phyloP scores from a whole-genome alignment of 2,113 vertebrate genomes.

The Proteles cristata region DNA sequence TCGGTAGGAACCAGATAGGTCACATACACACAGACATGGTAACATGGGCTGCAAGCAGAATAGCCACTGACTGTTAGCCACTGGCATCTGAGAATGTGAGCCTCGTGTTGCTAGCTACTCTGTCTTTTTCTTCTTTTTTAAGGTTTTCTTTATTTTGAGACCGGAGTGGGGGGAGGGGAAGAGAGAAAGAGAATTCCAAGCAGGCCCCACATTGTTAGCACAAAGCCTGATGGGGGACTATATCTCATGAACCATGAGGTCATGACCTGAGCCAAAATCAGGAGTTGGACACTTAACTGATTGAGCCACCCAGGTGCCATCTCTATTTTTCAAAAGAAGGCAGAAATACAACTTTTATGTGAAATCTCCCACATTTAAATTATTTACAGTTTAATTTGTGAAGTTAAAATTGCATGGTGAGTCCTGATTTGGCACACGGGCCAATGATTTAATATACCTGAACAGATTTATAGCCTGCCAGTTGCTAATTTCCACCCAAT shows the following conservation, averaged over 20 bases:
- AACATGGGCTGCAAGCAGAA: neutral
- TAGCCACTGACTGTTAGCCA: neutral
- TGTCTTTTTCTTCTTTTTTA: neutral
- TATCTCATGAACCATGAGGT: no score
- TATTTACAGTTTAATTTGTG: neutral
- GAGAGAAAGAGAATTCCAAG: no score
- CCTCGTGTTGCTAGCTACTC: neutral
- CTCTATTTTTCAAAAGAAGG: neutral
- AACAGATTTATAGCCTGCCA: neutral
- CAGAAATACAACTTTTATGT: neutral
- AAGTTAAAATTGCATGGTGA: neutral
- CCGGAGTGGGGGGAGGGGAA: no score
- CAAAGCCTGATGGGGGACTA: no score
- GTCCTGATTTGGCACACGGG: neutral
- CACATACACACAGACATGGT: neutral
- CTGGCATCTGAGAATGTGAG: neutral
- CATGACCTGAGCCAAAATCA: no score
- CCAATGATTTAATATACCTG: neutral
- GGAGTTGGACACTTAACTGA: no score
- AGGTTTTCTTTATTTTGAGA: no score
- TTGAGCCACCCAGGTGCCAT: neutral
- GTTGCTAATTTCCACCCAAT: constrained; percentile 4
- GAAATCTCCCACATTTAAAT: neutral
- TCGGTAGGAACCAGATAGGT: neutral
- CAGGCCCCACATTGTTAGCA: no score